Evolutionary conservation across 2,888 invertebrate species (phyloP).

Genomic region (Girardia tigrina): DNA sequence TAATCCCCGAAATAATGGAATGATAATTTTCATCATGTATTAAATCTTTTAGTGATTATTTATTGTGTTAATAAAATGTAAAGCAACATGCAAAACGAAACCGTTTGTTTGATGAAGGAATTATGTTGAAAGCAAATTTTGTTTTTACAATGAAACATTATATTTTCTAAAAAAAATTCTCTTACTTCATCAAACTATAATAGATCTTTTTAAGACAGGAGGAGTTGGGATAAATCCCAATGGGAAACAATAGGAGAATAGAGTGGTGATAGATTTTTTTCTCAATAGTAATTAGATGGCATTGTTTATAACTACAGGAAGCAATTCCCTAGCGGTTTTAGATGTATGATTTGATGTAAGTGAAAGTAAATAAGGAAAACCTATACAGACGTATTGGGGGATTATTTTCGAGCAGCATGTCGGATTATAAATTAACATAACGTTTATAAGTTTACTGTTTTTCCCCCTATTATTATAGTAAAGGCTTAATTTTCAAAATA

Average conservation of each 20-base stretch:
- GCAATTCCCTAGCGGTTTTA: background rate
- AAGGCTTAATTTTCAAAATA: background rate
- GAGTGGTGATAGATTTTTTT: conserved; percentile 17
- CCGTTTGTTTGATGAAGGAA: background rate
- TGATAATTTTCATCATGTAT: no score
- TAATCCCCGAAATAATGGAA: no score
- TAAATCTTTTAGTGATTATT: no score
- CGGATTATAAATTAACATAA: background rate
- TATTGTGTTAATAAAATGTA: no score
- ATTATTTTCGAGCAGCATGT: background rate
- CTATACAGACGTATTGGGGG: background rate
- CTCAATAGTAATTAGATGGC: background rate
- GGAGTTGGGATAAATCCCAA: conserved; percentile 10
- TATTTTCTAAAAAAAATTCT: background rate
- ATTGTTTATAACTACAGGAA: conserved; percentile 15
- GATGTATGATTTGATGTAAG: conserved; percentile 7
- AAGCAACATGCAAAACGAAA: background rate
- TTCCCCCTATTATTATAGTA: no score
- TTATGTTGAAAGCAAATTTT: background rate
- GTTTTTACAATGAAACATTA: background rate
- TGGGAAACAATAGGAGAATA: conserved; percentile 23
- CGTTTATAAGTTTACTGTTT: background rate
- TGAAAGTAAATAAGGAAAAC: background rate
- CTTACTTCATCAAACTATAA: background rate
- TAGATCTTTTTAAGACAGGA: conserved; percentile 13